Base-by-base conservation (phyloP, 2,113 vertebrate species). In the Entosphenus tridentatus region DNA sequence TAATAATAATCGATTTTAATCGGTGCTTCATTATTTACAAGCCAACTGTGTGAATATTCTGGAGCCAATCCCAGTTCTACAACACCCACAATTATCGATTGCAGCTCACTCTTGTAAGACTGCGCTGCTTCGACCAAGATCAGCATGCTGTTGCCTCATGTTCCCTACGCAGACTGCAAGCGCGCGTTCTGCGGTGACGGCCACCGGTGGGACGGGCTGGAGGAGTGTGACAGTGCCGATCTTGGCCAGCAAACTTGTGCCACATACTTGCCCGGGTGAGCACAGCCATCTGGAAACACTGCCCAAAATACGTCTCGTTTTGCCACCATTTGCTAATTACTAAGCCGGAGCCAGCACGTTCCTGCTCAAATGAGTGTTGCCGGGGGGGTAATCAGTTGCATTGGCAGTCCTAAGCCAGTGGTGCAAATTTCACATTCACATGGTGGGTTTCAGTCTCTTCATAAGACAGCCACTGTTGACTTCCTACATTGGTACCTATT, bases 211-310 rank as follows among this genome's bases (percentile, higher is more conserved):
- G 62, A 65, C n/a, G 21, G n/a, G n/a, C n/a, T 16, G 62, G 62
- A 65, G 62, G 62, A 65, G 62, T 65, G 62, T 11, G 62, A 65
- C 62, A 21, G 62, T 21, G 21, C 10, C n/a, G 62, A 65, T 65
- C 62, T 65, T n/a, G 62, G 62, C 62, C 62, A 65, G 9, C 62
- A 65, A n/a, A 65, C 62, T 65, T 65, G 62, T 65, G 62, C 62
- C 21, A 16, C 62, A 8, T 65, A 65, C 62, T 21, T 65, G 62
- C 62, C 62, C 11, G 62, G 62, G 62, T 65, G 62, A 65, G 39
- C 39, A 39, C 39, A 39, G 39, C 39, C 39, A 39, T 39, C 39
- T 39, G 39, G 39, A 5, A 39, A 39, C 39, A 39, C 39, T 39
- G 39, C 39, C 39, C 39, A 39, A 39, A 39, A 39, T 39, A 39